Percentiles rank a stretch among this genome's conserved stretches.
Conservation (phyloP, 2,888 invertebrate genomes). For the Caenorhabditis japonica region DNA sequence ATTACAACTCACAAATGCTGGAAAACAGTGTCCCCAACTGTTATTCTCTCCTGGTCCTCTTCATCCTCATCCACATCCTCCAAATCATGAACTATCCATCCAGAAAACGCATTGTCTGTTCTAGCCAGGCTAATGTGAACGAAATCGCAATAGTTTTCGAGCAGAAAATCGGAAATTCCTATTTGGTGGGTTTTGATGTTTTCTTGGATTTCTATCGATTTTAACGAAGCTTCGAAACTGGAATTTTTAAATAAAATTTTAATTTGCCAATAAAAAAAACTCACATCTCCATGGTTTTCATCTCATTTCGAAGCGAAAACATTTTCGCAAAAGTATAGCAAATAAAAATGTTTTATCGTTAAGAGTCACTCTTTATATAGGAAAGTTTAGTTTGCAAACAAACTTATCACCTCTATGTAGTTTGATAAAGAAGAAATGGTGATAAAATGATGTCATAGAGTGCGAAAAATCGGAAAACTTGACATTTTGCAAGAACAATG, state of each 20-base stretch:
- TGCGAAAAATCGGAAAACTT: too few species aligned
- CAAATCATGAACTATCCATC: slow-evolving; percentile 17
- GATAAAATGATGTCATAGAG: not conserved
- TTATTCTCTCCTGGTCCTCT: slow-evolving; percentile 8
- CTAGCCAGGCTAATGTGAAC: slow-evolving; percentile 13
- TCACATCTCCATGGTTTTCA: slow-evolving; percentile 2
- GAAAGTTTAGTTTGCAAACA: not conserved
- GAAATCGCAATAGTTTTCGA: slow-evolving; percentile 22
- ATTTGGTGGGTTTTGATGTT: not conserved
- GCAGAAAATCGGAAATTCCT: not conserved
- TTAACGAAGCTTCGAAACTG: slow-evolving; percentile 10
- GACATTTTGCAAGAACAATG: too few species aligned
- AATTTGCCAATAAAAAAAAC: not conserved
- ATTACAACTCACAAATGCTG: slow-evolving; percentile 23
- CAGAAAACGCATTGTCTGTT: slow-evolving; percentile 2
- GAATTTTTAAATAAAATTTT: not conserved
- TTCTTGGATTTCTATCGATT: slow-evolving; percentile 2
- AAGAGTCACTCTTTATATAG: not conserved
- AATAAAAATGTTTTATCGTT: not conserved
- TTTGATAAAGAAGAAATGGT: slow-evolving; percentile 1
- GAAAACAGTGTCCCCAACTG: slow-evolving; percentile 7
- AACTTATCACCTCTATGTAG: not conserved
- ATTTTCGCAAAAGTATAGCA: not conserved
- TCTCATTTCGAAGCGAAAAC: not conserved
- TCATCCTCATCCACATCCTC: slow-evolving; percentile 13